These are phyloP conservation scores for Zosterops japonicus DNA, from an alignment of 2,113 vertebrate genomes.

Conservation along the genomic window DNA sequence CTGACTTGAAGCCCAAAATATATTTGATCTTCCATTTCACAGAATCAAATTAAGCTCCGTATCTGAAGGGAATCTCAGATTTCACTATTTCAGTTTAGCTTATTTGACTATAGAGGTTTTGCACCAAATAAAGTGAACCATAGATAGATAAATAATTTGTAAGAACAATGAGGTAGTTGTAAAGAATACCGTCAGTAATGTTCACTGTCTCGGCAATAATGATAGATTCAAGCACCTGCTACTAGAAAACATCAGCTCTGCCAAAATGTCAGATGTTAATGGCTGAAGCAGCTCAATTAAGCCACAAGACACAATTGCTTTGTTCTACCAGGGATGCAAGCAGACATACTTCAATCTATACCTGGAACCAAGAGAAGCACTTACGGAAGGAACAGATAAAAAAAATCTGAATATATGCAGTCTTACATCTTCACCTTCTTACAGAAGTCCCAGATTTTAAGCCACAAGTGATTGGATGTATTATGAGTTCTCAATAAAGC, in stretches of 20 bases:
- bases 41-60: background rate
- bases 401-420: background rate
- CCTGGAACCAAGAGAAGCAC: background rate
- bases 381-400: background rate
- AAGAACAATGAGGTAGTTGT: background rate
- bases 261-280: constrained; percentile 13
- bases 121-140: background rate
- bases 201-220: background rate
- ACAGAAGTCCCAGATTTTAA: background rate
- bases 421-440: background rate
- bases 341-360: background rate
- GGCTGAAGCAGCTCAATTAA: constrained; percentile 30
- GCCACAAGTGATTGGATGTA: background rate
- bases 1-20: background rate
- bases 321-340: background rate
- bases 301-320: background rate
- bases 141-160: background rate
- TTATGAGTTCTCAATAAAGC: background rate
- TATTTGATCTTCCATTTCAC: background rate
- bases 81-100: background rate
- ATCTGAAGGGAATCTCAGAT: background rate
- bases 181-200: background rate
- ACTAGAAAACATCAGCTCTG: constrained; percentile 43
- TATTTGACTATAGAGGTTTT: background rate
- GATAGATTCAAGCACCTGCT: constrained; percentile 12